Percentiles rank a stretch among this genome's conserved stretches.
These are phyloP conservation scores for Cranoglanis bouderius DNA, from an alignment of 2,113 vertebrate species.

Conservation along the genomic window DNA sequence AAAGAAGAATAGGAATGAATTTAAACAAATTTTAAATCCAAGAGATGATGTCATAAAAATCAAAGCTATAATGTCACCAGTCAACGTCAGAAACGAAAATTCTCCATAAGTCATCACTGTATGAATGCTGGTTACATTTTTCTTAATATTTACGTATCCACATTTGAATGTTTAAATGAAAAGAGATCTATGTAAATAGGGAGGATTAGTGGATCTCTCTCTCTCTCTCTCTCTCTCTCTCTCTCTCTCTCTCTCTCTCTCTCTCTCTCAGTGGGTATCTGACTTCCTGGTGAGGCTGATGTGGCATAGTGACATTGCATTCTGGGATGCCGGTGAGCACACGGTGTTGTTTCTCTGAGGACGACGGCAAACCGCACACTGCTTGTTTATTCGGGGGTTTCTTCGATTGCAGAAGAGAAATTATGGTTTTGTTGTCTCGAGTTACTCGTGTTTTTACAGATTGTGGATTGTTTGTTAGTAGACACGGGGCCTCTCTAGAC, in stretches of 20 bases:
- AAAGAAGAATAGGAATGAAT: neutral
- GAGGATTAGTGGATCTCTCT: neutral
- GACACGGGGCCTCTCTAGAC: neutral
- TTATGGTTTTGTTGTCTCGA: neutral
- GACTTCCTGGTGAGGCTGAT: slow-evolving; percentile 22
- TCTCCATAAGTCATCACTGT: neutral
- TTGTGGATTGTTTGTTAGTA: slow-evolving; percentile 14
- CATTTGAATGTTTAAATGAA: neutral
- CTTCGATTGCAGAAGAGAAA: slow-evolving; percentile 9
- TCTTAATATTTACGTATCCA: neutral
- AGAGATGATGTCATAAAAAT: no score
- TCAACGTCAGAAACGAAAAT: neutral
- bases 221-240: neutral
- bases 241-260: no score
- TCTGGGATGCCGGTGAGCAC: slow-evolving; percentile 34
- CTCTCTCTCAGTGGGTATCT: neutral
- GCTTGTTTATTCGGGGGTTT: slow-evolving; percentile 17
- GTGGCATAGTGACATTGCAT: slow-evolving; percentile 14
- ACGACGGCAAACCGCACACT: neutral
- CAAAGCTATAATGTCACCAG: neutral
- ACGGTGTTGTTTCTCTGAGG: neutral
- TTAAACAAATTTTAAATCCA: no score
- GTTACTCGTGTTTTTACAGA: neutral
- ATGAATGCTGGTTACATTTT: neutral
- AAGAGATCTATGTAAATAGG: neutral